These are phyloP conservation scores for Conus betulinus DNA, from an alignment of 1,140 invertebrate genomes.

Conservation along the genomic window DNA sequence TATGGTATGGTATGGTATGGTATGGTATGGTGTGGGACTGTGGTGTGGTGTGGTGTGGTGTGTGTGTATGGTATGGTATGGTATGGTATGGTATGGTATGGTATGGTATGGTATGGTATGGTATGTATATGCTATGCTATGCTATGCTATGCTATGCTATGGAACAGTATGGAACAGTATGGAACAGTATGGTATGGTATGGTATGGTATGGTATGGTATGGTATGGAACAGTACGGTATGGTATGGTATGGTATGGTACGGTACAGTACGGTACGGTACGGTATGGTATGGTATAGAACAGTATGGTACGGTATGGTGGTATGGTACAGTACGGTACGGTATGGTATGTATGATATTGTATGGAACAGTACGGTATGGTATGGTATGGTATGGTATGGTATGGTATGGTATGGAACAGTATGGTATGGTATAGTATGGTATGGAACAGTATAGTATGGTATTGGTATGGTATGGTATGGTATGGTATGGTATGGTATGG, in stretches of 20 bases:
- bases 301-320: slow-evolving; percentile 48
- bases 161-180: slow-evolving; percentile 57
- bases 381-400: neutral
- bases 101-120: slow-evolving; percentile 55
- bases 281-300: slow-evolving; percentile 52
- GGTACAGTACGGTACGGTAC: slow-evolving; percentile 32
- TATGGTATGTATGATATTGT: slow-evolving; percentile 23
- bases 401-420: neutral
- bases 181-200: slow-evolving; percentile 32
- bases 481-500: neutral
- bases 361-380: slow-evolving; percentile 26
- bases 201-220: slow-evolving; percentile 47
- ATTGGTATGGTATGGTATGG: neutral
- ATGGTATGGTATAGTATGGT: neutral
- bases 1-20: slow-evolving; percentile 48
- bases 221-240: slow-evolving; percentile 38
- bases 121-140: slow-evolving; percentile 58
- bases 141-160: slow-evolving; percentile 57
- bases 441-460: neutral
- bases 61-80: slow-evolving; percentile 12
- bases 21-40: slow-evolving; percentile 24
- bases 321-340: slow-evolving; percentile 38
- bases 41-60: slow-evolving; percentile 22
- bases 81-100: slow-evolving; percentile 53
- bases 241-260: slow-evolving; percentile 28